Evolutionary conservation across 2,113 vertebrate genomes (phyloP).

Genomic region (Neotoma lepida): DNA sequence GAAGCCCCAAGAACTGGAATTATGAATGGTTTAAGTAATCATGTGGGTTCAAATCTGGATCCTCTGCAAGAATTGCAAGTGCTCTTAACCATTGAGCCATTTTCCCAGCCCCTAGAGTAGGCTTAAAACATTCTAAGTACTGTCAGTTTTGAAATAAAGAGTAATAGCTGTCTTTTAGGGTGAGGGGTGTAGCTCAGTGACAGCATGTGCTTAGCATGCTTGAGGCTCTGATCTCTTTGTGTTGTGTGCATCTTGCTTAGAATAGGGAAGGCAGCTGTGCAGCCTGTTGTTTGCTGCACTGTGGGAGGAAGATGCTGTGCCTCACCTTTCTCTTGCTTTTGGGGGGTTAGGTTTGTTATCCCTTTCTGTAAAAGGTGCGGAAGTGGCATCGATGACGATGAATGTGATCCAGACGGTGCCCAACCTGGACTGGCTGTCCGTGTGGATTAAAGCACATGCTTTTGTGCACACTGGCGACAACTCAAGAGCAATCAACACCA

Average conservation of each 20-base stretch:
- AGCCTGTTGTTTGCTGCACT: neutral
- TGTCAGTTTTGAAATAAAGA: neutral
- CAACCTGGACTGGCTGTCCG: slow-evolving; percentile 97
- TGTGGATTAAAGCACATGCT: slow-evolving; percentile 99
- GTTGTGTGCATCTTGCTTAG: neutral
- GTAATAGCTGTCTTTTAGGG: neutral
- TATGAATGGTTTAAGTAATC: neutral
- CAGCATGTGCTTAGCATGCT: neutral
- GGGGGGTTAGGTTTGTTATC: slow-evolving; percentile 92
- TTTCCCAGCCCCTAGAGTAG: neutral
- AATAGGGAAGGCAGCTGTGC: neutral
- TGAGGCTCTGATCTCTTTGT: neutral
- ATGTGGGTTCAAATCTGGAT: too few relatives aligned
- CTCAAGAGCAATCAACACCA: slow-evolving; percentile 97
- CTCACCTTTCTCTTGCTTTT: slow-evolving; percentile 50
- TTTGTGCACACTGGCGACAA: slow-evolving; percentile 98
- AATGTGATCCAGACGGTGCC: slow-evolving; percentile 97
- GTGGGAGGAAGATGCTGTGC: neutral
- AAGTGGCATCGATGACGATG: slow-evolving; percentile 98
- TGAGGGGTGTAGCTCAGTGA: neutral
- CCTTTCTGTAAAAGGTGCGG: slow-evolving; percentile 97
- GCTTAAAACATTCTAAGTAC: neutral
- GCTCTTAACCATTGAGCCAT: neutral
- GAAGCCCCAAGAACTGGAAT: neutral
- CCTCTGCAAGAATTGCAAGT: neutral